Conservation (phyloP, 30 jellyfish, hydroid and myxozoan species). For the Chrysaora quinquecirrha region DNA sequence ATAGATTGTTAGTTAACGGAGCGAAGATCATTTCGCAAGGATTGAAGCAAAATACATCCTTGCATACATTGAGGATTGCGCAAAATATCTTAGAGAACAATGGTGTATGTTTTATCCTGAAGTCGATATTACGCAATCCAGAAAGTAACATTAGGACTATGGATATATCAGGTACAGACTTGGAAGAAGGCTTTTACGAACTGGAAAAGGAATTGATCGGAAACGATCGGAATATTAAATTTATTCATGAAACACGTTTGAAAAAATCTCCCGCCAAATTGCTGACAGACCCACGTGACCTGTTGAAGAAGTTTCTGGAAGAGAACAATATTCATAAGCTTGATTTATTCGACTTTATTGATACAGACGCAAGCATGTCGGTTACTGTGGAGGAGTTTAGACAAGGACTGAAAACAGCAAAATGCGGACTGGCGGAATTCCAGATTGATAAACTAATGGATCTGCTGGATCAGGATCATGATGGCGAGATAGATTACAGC, state of each 20-base stretch:
- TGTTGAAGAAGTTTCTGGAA: slow-evolving; percentile 46
- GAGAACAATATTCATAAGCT: slow-evolving; percentile 59
- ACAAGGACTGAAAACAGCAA: slow-evolving; percentile 48
- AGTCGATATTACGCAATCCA: slow-evolving; percentile 28
- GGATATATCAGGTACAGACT: slow-evolving; percentile 59
- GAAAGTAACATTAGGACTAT: slow-evolving; percentile 29
- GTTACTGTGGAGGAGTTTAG: slow-evolving; percentile 65
- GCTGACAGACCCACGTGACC: slow-evolving; percentile 54
- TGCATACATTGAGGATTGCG: slow-evolving; percentile 27
- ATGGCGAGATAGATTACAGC: slow-evolving; percentile 69
- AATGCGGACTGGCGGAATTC: slow-evolving; percentile 73
- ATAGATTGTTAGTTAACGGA: slow-evolving; percentile 43
- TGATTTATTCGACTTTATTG: slow-evolving; percentile 66
- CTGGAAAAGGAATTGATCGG: slow-evolving; percentile 14
- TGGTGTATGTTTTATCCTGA: slow-evolving; percentile 39
- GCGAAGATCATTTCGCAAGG: slow-evolving; percentile 40
- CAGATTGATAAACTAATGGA: slow-evolving; percentile 67
- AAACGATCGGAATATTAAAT: slow-evolving; percentile 18
- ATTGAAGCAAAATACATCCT: slow-evolving; percentile 15
- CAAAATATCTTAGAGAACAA: slow-evolving; percentile 40
- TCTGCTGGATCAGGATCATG: slow-evolving; percentile 52
- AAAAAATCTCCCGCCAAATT: slow-evolving; percentile 19
- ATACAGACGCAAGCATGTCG: slow-evolving; percentile 64
- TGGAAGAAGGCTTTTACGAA: slow-evolving; percentile 28
- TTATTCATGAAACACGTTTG: slow-evolving; percentile 45